Base-by-base conservation (phyloP, 2,888 invertebrate species). In the Hoplodrina ambigua region DNA sequence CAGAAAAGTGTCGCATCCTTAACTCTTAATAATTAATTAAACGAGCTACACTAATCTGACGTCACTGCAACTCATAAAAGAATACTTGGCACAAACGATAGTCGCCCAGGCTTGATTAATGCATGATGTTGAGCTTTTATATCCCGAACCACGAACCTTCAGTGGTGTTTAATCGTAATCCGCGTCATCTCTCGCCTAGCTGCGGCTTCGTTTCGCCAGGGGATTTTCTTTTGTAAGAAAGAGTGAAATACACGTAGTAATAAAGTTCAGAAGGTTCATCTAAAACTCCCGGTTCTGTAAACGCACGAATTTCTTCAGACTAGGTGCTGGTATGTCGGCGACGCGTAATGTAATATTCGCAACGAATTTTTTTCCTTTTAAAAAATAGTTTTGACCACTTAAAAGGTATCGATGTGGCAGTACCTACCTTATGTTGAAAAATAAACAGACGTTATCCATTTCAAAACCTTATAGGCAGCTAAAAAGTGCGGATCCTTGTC, bases 21-120 rank as follows among this genome's bases (percentile, higher is more conserved):
- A 78, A 69, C 78, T 56, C 66, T 25, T 69, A 65, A 73, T 79
- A 82, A 82, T 82, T 82, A 81, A 82, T 82, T 82, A 69, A 75
- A 63, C 65, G 57, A 57, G 68, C 58, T 72, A 73, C 72, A 80
- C 63, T 82, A 80, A 82, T 82, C 80, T 78, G 70, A 41, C 33
- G 67, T 54, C 76, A 69, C 33, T 75, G 69, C 66, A 80, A 71
- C 70, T 82, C 72, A 65, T 78, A 80, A 78, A 82, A 82, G 67
- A 82, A 82, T 72, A 69, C 69, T 82, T 72, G 64, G 57, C 69
- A 72, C 77, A 67, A 53, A 73, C 73, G 81, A 79, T 77, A 79
- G 73, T 81, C 72, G 49, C 52, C 55, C 33, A 64, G 78, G 60
- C 57, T 72, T 81, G 82, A 80, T 81, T 81, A 81, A 81, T 81